phyloP scores from a whole-genome alignment of 2,113 vertebrate genomes.

The Maccullochella peelii region DNA sequence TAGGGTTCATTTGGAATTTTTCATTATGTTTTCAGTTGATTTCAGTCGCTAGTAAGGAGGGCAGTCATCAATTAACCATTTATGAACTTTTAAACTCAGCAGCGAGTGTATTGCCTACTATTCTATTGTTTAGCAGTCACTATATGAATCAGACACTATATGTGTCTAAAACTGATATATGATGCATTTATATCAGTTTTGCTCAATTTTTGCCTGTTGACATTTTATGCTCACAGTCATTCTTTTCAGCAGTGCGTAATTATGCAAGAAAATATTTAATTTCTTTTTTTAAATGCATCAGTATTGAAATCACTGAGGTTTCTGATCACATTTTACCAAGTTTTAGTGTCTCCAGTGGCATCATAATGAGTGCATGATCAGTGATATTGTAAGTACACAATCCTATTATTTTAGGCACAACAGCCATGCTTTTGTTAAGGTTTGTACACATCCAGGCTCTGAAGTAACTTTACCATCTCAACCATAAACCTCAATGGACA shows the following conservation, averaged over 20 bases:
- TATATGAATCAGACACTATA: neutral
- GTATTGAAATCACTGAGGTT: neutral
- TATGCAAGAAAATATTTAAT: neutral
- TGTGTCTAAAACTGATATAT: neutral
- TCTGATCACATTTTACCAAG: neutral
- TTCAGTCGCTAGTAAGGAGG: slow-evolving; percentile 20
- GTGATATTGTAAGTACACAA: slow-evolving; percentile 31
- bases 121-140: slow-evolving; percentile 7
- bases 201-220: neutral
- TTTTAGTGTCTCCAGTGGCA: neutral
- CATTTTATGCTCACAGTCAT: neutral
- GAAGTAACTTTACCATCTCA: slow-evolving; percentile 71
- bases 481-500: slow-evolving; percentile 77
- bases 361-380: neutral
- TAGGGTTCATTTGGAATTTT: too few species aligned
- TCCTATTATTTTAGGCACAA: slow-evolving; percentile 43
- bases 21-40: slow-evolving; percentile 17
- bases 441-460: slow-evolving; percentile 40
- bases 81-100: slow-evolving; percentile 40
- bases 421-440: slow-evolving; percentile 49
- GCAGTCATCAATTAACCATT: slow-evolving; percentile 45
- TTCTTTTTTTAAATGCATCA: too few species aligned
- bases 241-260: neutral
- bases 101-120: neutral
- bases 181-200: neutral